Base-by-base conservation (phyloP, 1,140 invertebrate genomes). In the Zaprionus vittiger region DNA sequence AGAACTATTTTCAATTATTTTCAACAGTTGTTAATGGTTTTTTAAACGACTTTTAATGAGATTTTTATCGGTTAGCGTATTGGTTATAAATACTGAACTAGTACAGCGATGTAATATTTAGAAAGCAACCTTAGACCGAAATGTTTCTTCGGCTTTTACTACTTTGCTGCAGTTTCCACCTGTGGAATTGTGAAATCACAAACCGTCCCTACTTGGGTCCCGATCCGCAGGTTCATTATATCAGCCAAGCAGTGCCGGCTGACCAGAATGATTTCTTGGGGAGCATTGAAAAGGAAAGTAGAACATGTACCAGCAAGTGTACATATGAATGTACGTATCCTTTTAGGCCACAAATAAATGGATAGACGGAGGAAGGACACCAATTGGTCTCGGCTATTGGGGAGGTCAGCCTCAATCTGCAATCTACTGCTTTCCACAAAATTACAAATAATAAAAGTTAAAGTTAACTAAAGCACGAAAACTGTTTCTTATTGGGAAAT, bases 41-140 rank as follows among this genome's bases (percentile, higher is more conserved):
- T 86, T 76, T 86, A 41, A 86, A 55, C 44, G 80, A 66, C 26
- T 66, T 80, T 71, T 81, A 52, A 83, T 81, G 81, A 47, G 37
- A 24, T 47, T 68, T 1, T 61, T 55, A 52, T 59, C 34, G 14
- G 11, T 5, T 22, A 15, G 2, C n/a, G 6, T 9, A 17, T 9
- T 44, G n/a, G 44, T 56, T 83, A 74, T 79, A 81, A 83, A 69
- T 49, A 38, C n/a, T 15, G n/a, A 44, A 9, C 14, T 12, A 52
- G 20, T 28, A 9, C 31, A 9, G 22, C 2, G 4, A 61, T 20
- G 9, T 4, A 54, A n/a, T 24, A 37, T 28, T 38, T 54, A n/a
- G 22, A 22, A 38, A 52, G 7, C 5, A 17, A 31, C 22, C 59
- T 68, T 12, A 2, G 5, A 5, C 4, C 52, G 78, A 77, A 68